phyloP scores from a whole-genome alignment of 2,797 vertebrate genomes.

The Calcarius lapponicus region DNA sequence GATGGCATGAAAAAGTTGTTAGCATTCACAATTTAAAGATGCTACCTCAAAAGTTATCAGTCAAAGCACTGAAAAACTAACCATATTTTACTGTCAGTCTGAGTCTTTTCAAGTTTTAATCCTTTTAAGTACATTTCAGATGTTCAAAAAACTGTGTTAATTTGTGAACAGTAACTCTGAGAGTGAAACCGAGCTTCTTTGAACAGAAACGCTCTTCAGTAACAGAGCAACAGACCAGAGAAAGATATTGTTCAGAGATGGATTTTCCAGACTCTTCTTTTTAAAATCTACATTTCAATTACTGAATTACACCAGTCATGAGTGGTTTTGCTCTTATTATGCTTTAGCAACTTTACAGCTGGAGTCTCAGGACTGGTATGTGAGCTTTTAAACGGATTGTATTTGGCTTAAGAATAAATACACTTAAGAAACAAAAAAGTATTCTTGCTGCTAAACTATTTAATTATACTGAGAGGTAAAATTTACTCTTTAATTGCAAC shows the following conservation, averaged over 20 bases:
- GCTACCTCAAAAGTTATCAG: neutral
- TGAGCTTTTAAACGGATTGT: neutral
- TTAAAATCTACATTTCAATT: neutral
- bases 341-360: slow-evolving; percentile 6
- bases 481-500: neutral
- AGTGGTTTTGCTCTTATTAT: neutral
- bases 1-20: slow-evolving; percentile 4
- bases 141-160: neutral
- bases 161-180: neutral
- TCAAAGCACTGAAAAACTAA: neutral
- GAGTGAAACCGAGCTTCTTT: neutral
- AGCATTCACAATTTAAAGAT: neutral
- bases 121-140: neutral
- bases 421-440: neutral
- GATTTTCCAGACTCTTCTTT: neutral
- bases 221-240: neutral
- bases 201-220: neutral
- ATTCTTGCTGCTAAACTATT: neutral
- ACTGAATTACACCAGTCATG: neutral
- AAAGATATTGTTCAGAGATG: neutral
- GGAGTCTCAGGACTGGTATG: neutral
- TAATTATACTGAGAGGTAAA: neutral
- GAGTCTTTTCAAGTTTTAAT: neutral
- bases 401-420: neutral
- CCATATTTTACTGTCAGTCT: neutral